These are phyloP conservation scores for Seira musarum DNA, from an alignment of 2,888 invertebrate species.

Conservation along the genomic window DNA sequence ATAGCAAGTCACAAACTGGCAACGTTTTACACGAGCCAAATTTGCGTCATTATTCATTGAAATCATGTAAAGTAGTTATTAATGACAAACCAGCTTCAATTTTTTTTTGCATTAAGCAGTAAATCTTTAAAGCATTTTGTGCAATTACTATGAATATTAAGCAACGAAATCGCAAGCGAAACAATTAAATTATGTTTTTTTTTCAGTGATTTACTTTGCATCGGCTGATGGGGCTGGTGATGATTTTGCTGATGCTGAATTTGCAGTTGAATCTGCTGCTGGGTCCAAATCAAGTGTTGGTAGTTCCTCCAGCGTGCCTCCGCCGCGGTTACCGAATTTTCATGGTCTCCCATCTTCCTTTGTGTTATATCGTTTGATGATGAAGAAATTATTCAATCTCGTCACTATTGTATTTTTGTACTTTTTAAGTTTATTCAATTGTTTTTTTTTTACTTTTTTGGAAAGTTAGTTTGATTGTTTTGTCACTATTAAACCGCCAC, in stretches of 20 bases:
- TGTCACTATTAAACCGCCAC: no score
- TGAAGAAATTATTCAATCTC: not conserved
- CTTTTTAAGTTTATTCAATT: not conserved
- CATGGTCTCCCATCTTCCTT: constrained; percentile 55
- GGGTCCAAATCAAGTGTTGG: constrained; percentile 68
- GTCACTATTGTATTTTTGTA: not conserved
- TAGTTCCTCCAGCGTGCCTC: constrained; percentile 68
- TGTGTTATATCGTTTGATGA: not conserved
- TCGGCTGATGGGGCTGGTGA: constrained; percentile 40
- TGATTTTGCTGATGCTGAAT: constrained; percentile 65
- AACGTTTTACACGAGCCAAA: no score
- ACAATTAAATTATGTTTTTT: not conserved
- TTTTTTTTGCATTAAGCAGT: no score
- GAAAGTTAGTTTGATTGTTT: no score
- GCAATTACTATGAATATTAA: no score
- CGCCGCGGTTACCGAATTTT: constrained; percentile 26
- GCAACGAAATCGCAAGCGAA: not conserved
- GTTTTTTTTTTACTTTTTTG: no score
- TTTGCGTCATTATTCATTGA: no score
- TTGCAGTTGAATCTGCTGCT: constrained; percentile 68
- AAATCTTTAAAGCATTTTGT: no score
- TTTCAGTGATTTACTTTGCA: constrained; percentile 35
- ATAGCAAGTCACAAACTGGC: no score
- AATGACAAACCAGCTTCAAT: no score
- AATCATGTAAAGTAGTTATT: no score